These are phyloP conservation scores for Chionodraco myersi DNA, from an alignment of 2,113 vertebrate species.

Conservation along the genomic window DNA sequence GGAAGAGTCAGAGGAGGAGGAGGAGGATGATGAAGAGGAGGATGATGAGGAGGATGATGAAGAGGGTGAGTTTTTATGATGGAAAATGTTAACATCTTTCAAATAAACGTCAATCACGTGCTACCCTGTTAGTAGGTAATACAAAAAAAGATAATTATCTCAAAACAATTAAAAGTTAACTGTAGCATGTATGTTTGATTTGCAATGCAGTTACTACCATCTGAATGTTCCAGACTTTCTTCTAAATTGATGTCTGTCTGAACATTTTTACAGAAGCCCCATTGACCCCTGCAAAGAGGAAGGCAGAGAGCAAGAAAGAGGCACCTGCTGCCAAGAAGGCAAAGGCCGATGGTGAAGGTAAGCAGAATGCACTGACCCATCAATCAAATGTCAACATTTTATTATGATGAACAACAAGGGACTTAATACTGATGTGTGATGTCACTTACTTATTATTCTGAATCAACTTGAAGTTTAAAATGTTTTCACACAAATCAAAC, in stretches of 20 bases:
- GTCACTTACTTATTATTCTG: constrained; percentile 75
- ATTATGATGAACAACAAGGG: constrained; percentile 85
- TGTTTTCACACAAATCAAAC: too few relatives aligned
- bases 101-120: background rate
- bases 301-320: constrained; percentile 82
- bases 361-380: background rate
- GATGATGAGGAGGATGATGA: constrained; percentile 85
- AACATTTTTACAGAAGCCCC: constrained; percentile 50
- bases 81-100: too few relatives aligned
- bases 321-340: constrained; percentile 83
- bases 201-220: too few relatives aligned
- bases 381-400: background rate
- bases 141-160: too few relatives aligned
- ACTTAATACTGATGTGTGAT: constrained; percentile 91
- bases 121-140: too few relatives aligned
- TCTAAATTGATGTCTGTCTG: background rate
- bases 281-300: constrained; percentile 80
- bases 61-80: constrained; percentile 53
- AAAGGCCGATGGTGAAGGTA: constrained; percentile 82
- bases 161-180: too few relatives aligned
- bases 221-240: too few relatives aligned
- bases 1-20: constrained; percentile 86
- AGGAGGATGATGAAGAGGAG: constrained; percentile 85
- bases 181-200: too few relatives aligned
- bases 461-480: constrained; percentile 26